Evolutionary conservation across 2,888 invertebrate genomes (phyloP).

Genomic region (Mantis religiosa): DNA sequence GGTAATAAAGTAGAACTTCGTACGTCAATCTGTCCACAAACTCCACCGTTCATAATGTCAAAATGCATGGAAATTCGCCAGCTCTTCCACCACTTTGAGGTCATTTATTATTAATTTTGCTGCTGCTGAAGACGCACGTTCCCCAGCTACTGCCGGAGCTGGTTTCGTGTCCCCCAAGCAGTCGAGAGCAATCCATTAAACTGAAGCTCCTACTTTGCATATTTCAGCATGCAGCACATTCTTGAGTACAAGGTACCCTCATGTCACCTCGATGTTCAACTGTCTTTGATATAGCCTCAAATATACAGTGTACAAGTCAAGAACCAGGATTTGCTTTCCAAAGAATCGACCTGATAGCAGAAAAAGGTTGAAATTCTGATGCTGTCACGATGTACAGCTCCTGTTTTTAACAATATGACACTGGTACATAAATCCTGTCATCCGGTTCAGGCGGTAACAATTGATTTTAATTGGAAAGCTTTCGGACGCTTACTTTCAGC

Average conservation of each 20-base stretch:
- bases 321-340: too few species aligned
- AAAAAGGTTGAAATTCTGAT: too few species aligned
- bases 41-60: not conserved
- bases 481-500: too few species aligned
- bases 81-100: not conserved
- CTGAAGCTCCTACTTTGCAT: not conserved
- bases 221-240: not conserved
- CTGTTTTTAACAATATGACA: too few species aligned
- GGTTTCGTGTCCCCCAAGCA: not conserved
- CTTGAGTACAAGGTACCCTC: not conserved
- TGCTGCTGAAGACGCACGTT: not conserved
- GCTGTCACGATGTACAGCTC: too few species aligned
- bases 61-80: not conserved
- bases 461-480: too few species aligned
- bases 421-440: too few species aligned
- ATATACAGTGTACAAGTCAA: too few species aligned
- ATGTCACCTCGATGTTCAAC: not conserved
- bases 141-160: not conserved
- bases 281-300: too few species aligned
- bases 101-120: not conserved
- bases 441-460: too few species aligned
- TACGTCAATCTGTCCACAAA: not conserved
- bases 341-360: too few species aligned
- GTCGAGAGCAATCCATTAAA: not conserved
- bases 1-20: not conserved